Conservation (phyloP, 2,888 invertebrate genomes). For the Tipula vernalis region DNA sequence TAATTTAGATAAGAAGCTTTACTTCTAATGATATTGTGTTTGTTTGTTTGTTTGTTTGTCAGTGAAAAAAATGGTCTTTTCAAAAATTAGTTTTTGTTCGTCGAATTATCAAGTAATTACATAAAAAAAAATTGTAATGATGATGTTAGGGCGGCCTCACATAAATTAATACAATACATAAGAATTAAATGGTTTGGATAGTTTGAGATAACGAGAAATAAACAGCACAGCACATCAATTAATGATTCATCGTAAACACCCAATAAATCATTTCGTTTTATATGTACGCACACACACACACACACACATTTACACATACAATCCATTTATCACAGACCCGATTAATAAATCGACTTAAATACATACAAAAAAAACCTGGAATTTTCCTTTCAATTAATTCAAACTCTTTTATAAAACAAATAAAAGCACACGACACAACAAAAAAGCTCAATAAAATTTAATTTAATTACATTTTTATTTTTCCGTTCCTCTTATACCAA, state of each 20-base stretch:
- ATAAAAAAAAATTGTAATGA: neutral
- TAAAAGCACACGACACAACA: neutral
- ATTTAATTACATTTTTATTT: neutral
- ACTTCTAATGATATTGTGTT: neutral
- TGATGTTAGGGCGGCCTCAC: neutral
- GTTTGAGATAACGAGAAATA: neutral
- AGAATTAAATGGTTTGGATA: neutral
- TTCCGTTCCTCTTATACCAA: neutral
- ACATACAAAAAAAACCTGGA: neutral
- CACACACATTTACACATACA: neutral
- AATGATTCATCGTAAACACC: neutral
- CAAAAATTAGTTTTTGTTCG: neutral
- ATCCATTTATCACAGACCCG: neutral
- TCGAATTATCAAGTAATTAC: neutral
- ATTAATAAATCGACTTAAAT: neutral
- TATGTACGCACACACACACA: neutral
- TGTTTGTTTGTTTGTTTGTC: neutral
- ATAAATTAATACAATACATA: neutral
- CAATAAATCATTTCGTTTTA: neutral
- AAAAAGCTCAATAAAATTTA: neutral
- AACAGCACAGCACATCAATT: neutral
- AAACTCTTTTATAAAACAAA: neutral
- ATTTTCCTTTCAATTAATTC: neutral
- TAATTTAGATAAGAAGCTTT: conserved; percentile 4
- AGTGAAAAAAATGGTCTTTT: neutral